Base-by-base conservation (phyloP, 2,113 vertebrate genomes). In the Anolis sagrei region DNA sequence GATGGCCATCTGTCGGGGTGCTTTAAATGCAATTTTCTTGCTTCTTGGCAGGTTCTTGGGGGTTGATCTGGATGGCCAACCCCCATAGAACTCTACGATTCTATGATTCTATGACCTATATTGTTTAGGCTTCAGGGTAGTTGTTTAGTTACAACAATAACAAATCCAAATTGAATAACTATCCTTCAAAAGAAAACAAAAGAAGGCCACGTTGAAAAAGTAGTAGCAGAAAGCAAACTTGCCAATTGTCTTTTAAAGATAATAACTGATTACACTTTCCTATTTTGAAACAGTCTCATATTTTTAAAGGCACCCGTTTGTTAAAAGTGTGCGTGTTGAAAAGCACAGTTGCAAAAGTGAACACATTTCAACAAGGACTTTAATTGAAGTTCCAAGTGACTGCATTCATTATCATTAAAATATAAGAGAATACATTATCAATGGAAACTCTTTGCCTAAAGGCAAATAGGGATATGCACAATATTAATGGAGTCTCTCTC, bases 401-500 rank as follows among this genome's bases (percentile, higher is more conserved):
- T 76, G 74, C 61, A 84, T 84, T 68, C 48, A 76, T 84, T 76
- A 84, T 84, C 74, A 68, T 61, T 21, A 81, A 81, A 76, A 81
- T 64, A 74, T 75, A 79, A 61, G 10, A 49, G 54, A 34, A 79
- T 74, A 74, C 68, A 81, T 79, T 74, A 86, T 62, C 58, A 58
- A 27, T 64, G 39, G 78, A 62, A 75, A 54, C 69, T 34, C 14
- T 34, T 51, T 86, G 34, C 84, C 69, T 74, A 58, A 61, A 81
- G 84, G 77, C 69, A 81, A 74, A 80, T 19, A 79, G 54, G 19
- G 54, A 75, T 79, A 54, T 34, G 49, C 29, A 61, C 23, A 29
- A 49, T 84, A 81, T 66, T 81, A 61, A 84, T 81, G 48, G 51
- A 54, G 70, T 58, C 5, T 68, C 64, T 76, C 51, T 66, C 34